phyloP scores from a whole-genome alignment of 2,113 vertebrate species.

The Cinclus cinclus region DNA sequence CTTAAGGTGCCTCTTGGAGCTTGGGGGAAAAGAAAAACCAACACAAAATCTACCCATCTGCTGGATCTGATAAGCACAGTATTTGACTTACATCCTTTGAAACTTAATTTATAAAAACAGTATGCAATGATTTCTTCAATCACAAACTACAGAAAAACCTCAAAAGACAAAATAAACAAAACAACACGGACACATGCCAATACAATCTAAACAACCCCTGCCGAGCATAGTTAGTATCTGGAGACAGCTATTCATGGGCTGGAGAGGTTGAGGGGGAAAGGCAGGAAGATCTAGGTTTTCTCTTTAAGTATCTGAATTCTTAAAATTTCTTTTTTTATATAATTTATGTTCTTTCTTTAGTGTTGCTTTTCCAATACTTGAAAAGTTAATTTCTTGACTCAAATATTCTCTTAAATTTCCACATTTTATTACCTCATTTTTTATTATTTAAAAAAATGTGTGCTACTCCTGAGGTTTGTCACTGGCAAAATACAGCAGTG shows the following conservation, averaged over 20 bases:
- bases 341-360: neutral
- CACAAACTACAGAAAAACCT: neutral
- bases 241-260: neutral
- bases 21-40: neutral
- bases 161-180: too few relatives aligned
- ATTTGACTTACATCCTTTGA: neutral
- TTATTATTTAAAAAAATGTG: neutral
- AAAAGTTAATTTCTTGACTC: neutral
- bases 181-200: neutral
- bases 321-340: neutral
- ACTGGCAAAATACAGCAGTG: neutral
- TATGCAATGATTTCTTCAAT: neutral
- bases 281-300: neutral
- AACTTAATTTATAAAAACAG: neutral
- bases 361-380: neutral
- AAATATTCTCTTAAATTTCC: neutral
- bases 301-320: neutral
- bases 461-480: neutral
- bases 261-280: neutral
- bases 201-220: accelerated
- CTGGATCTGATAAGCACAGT: neutral
- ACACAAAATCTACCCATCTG: neutral
- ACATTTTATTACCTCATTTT: neutral
- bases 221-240: neutral
- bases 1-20: neutral